Conservation (phyloP, 2,113 vertebrate genomes). For the Albula glossodonta region DNA sequence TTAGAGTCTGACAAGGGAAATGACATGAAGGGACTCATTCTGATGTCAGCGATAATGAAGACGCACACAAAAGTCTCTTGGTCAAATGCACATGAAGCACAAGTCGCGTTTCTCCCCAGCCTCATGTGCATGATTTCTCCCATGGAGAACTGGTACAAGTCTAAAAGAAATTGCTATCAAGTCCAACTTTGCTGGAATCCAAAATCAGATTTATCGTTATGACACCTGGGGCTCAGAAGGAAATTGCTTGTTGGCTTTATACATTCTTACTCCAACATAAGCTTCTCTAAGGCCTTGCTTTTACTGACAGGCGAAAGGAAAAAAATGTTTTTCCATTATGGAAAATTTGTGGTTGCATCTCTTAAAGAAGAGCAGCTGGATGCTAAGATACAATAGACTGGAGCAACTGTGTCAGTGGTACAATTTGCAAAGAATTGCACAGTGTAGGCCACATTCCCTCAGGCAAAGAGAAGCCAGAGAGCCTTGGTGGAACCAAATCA, state of each 20-base stretch:
- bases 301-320: not conserved
- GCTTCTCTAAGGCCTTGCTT: not conserved
- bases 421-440: conserved; percentile 43
- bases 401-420: conserved; percentile 18
- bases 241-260: conserved; percentile 1
- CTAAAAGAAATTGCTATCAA: not conserved
- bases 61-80: not conserved
- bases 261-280: not conserved
- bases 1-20: not conserved
- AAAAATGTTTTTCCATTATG: not conserved
- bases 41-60: not conserved
- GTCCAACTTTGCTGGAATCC: not conserved
- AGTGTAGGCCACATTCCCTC: conserved; percentile 51
- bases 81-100: not conserved
- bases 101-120: not conserved
- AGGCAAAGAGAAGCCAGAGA: conserved; percentile 50
- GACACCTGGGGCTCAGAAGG: not conserved
- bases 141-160: not conserved
- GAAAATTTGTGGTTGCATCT: conserved; percentile 9
- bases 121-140: not conserved
- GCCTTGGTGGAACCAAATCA: conserved; percentile 33
- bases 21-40: not conserved
- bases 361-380: not conserved
- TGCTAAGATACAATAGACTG: not conserved
- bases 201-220: not conserved